Base-by-base conservation (phyloP, 2,797 vertebrate genomes). In the Rhincodon typus region DNA sequence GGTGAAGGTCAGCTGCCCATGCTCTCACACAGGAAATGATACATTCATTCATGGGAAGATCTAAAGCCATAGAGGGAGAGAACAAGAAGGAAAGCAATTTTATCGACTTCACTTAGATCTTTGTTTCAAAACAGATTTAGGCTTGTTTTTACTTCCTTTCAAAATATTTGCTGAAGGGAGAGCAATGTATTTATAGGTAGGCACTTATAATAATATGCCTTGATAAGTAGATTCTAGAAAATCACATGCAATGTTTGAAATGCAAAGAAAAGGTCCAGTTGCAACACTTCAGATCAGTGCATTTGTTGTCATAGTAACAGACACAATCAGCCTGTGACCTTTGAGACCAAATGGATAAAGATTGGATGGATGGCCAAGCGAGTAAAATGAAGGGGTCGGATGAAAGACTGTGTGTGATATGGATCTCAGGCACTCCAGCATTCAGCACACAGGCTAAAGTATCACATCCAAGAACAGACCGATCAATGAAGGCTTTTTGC, bases 381-480 rank as follows among this genome's bases (percentile, higher is more conserved):
- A 97, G 97, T 97, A 97, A 98, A 97, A 98, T 91, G 97, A 98
- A 98, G 97, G 97, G 97, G 97, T 97, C 97, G 97, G 98, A 98
- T 98, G 98, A 98, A 98, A 99, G 98, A 98, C 98, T 98, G 98
- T 98, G 27, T 34, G 97, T 98, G 98, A 98, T 98, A 98, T 98
- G 98, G 98, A 98, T 98, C 98, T 97, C 97, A 97, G 97, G 98
- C 98, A 98, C 98, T 98, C 97, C 97, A 97, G 97, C 98, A 98
- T 98, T 99, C 98, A 98, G 98, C 98, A 98, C 97, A 98, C 97
- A 97, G 98, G 98, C 98, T 99, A 98, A 98, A 98, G 98, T 98
- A 99, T 98, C 98, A 98, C 98, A 98, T 99, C 98, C 98, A 97
- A 98, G 98, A 98, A 98, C 98, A 99, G 98, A 98, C 98, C 97